Conservation (phyloP, 2,888 invertebrate genomes). For the Rotaria sp. region DNA sequence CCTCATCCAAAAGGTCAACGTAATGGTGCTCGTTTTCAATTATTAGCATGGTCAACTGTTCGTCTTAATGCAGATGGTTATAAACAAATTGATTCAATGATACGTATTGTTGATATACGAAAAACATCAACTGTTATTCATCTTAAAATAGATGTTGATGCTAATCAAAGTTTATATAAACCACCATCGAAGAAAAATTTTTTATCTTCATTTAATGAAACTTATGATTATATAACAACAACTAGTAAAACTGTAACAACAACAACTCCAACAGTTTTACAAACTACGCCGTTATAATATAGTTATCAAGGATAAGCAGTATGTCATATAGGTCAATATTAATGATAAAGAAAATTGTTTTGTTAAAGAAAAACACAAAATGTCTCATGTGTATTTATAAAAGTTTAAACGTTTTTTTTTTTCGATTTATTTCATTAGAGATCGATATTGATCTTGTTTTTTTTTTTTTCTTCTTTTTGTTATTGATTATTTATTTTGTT, state of each 20-base stretch:
- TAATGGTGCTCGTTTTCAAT: background rate
- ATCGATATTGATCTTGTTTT: too few relatives aligned
- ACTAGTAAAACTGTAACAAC: background rate
- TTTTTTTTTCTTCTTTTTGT: too few relatives aligned
- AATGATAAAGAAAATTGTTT: too few relatives aligned
- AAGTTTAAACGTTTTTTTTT: too few relatives aligned
- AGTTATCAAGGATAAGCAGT: too few relatives aligned
- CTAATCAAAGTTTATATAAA: background rate
- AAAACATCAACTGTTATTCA: background rate
- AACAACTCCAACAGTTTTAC: too few relatives aligned
- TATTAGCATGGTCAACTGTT: constrained; percentile 21
- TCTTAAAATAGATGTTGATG: background rate
- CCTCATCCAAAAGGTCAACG: background rate
- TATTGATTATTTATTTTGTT: too few relatives aligned
- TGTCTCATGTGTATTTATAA: too few relatives aligned
- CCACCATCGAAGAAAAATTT: background rate
- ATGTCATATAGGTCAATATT: too few relatives aligned
- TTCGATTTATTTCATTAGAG: too few relatives aligned
- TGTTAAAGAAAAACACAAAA: too few relatives aligned
- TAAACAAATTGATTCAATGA: background rate
- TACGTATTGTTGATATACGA: background rate
- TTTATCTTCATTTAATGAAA: background rate
- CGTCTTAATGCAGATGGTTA: background rate
- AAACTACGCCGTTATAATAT: too few relatives aligned
- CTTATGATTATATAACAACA: background rate